Evolutionary conservation across 1,140 invertebrate genomes (phyloP).

Genomic region (Cylas formicarius): DNA sequence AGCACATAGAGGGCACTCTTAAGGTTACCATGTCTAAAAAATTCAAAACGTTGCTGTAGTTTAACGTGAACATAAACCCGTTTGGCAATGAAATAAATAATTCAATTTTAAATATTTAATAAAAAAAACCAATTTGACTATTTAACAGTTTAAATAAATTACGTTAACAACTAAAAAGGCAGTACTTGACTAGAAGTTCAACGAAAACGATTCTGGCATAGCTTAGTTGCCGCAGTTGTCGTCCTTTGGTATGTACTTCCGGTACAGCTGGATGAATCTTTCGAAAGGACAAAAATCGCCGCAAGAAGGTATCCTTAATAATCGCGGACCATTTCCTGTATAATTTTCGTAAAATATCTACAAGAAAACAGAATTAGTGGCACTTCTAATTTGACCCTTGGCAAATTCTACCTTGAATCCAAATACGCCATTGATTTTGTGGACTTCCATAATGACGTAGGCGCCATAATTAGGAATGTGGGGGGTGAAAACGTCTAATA

Average conservation of each 20-base stretch:
- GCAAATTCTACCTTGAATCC: conserved; percentile 19
- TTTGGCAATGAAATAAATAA: too few relatives aligned
- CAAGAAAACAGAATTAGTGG: conserved; percentile 16
- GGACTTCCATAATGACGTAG: conserved; percentile 33
- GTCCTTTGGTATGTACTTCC: conserved; percentile 26
- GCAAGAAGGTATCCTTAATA: conserved; percentile 32
- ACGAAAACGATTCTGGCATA: too few relatives aligned
- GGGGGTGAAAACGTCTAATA: conserved; percentile 60
- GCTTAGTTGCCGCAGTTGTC: conserved; percentile 17
- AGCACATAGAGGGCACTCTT: too few relatives aligned
- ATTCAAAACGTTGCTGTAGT: too few relatives aligned
- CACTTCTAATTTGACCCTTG: not conserved
- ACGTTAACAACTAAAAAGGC: too few relatives aligned
- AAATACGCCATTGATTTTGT: conserved; percentile 21
- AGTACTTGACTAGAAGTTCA: too few relatives aligned
- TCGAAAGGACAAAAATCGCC: conserved; percentile 37
- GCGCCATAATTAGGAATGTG: conserved; percentile 51
- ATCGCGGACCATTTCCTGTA: conserved; percentile 18
- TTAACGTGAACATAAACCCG: too few relatives aligned
- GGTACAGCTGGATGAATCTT: conserved; percentile 33
- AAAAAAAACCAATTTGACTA: too few relatives aligned
- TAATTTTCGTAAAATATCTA: conserved; percentile 34
- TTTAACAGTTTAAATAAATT: too few relatives aligned
- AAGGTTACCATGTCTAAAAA: too few relatives aligned
- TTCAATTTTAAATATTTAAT: too few relatives aligned